These are phyloP conservation scores for Spialia ferax DNA, from an alignment of 2,888 invertebrate genomes.

Conservation along the genomic window DNA sequence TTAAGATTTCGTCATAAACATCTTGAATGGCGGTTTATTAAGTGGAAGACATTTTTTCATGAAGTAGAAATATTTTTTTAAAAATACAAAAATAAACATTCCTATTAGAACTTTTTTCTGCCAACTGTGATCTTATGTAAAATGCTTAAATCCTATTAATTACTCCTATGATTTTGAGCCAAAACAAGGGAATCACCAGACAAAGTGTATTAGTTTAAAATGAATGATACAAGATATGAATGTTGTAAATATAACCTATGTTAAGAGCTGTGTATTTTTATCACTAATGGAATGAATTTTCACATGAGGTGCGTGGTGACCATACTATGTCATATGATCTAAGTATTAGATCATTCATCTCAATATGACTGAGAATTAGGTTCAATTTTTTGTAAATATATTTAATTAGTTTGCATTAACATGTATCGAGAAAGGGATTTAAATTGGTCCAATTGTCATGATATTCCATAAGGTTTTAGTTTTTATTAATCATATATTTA, in stretches of 20 bases:
- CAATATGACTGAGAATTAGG: constrained; percentile 83
- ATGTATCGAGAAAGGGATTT: constrained; percentile 38
- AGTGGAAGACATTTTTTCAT: constrained; percentile 47
- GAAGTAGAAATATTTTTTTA: constrained; percentile 37
- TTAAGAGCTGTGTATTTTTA: constrained; percentile 41
- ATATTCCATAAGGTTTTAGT: constrained; percentile 54
- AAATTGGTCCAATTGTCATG: constrained; percentile 46
- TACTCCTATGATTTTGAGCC: constrained; percentile 44
- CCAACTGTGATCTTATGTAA: constrained; percentile 73
- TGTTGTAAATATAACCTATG: constrained; percentile 39
- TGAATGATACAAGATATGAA: constrained; percentile 15
- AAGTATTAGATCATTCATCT: constrained; percentile 55
- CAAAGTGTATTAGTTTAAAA: constrained; percentile 33
- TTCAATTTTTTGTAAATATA: constrained; percentile 78
- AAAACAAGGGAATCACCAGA: constrained; percentile 30
- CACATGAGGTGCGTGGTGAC: constrained; percentile 40
- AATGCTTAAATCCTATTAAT: constrained; percentile 72
- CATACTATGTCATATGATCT: constrained; percentile 32
- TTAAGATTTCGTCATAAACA: constrained; percentile 16
- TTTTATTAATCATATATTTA: constrained; percentile 49
- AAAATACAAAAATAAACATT: constrained; percentile 50
- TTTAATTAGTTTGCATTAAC: constrained; percentile 59
- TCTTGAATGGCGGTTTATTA: constrained; percentile 14
- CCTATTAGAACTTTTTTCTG: constrained; percentile 46
- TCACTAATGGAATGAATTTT: constrained; percentile 44